phyloP scores from a whole-genome alignment of 2,797 vertebrate species.

The Myripristis jacobus region DNA sequence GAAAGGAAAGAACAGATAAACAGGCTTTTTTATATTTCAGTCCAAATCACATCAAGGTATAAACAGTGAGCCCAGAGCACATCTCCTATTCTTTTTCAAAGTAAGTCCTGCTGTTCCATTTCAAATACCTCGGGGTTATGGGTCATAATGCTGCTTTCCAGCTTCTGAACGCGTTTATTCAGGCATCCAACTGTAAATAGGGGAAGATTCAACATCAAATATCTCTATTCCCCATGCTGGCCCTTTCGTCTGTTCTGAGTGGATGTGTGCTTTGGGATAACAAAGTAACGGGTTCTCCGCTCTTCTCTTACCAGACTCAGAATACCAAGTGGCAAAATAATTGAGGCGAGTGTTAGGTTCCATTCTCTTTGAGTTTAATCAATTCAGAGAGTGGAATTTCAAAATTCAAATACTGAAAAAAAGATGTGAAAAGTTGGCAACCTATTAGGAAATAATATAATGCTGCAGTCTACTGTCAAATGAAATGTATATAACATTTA shows the following conservation, averaged over 20 bases:
- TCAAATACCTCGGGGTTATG: slow-evolving; percentile 82
- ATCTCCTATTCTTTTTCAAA: slow-evolving; percentile 83
- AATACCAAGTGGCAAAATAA: slow-evolving; percentile 79
- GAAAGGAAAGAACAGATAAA: slow-evolving; percentile 75
- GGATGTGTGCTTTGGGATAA: slow-evolving; percentile 80
- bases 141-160: slow-evolving; percentile 81
- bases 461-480: background rate
- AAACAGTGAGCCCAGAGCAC: slow-evolving; percentile 81
- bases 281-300: slow-evolving; percentile 77
- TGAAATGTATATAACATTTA: background rate
- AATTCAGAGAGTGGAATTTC: background rate
- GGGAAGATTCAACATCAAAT: slow-evolving; percentile 84
- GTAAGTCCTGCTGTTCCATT: slow-evolving; percentile 82
- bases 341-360: slow-evolving; percentile 63
- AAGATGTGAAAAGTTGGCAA: background rate
- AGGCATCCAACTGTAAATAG: slow-evolving; percentile 82
- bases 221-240: slow-evolving; percentile 80
- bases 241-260: slow-evolving; percentile 78
- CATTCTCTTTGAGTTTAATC: slow-evolving; percentile 47
- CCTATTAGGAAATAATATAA: background rate
- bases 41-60: slow-evolving; percentile 84
- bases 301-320: slow-evolving; percentile 62
- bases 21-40: slow-evolving; percentile 73
- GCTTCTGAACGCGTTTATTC: slow-evolving; percentile 82
- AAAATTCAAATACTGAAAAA: background rate